These are phyloP conservation scores for Nannoperca obscura DNA, from an alignment of 2,797 vertebrate species.

Conservation along the genomic window DNA sequence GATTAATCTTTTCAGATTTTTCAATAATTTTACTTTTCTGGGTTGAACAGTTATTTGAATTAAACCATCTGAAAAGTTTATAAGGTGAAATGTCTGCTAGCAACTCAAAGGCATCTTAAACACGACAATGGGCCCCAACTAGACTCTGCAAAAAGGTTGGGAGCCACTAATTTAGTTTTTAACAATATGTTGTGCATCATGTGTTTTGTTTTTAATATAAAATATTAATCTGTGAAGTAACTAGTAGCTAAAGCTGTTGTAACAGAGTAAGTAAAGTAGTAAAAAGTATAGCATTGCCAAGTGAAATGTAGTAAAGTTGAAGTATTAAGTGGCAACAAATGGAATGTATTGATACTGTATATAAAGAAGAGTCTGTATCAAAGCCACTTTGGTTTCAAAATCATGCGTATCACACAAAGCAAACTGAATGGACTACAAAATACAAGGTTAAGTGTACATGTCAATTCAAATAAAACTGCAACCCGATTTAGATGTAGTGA, in stretches of 20 bases:
- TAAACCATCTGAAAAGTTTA: background rate
- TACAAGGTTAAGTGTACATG: background rate
- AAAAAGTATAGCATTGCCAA: no score
- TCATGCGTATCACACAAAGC: no score
- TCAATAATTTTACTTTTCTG: background rate
- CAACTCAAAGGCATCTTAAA: background rate
- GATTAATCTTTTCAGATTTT: background rate
- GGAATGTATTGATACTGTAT: background rate
- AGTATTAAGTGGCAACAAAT: background rate
- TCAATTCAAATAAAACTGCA: background rate
- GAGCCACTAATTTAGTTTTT: background rate
- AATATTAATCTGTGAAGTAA: background rate
- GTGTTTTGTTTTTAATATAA: background rate
- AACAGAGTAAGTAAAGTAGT: no score
- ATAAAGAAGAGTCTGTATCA: background rate
- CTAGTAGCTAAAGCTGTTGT: background rate
- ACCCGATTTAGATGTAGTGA: slow-evolving; percentile 11
- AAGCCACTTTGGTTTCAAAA: background rate
- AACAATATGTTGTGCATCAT: background rate
- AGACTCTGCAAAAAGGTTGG: background rate
- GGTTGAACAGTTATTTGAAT: background rate
- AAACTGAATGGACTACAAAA: background rate
- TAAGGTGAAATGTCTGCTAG: background rate
- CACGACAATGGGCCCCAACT: no score
- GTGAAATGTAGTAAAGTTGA: background rate